Evolutionary conservation across 2,113 vertebrate species (phyloP), one percentile per base, ranked within the genome.

Genomic region (Campylomormyrus tamandua): DNA sequence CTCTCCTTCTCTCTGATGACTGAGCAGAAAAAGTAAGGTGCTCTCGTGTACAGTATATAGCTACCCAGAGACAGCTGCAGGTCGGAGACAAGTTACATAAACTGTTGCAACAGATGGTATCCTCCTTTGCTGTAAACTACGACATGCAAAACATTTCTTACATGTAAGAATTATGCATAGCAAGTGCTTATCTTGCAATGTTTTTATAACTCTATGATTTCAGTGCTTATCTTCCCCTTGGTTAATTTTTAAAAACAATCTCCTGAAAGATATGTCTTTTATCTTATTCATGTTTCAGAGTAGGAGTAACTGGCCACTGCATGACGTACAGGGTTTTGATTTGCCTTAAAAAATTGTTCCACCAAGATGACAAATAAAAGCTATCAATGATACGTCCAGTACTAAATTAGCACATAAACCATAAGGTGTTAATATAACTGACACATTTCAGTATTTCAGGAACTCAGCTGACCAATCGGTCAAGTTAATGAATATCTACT

Each of bases 141-240:
- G 15, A 77, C 74, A 19, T 39, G 35, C n/a, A 35, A 77, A 77
- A 35, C 35, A 42, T 77, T 42, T 77, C 70, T 77, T 19, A 35
- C 35, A 8, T 39, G 19, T 5, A 77, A 77, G 2, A 6, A 31
- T 42, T 42, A 17, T 8, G 13, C 31, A 8, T 19, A 42, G 74
- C 15, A 80, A 39, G 35, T 39, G 1, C n/a, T 80, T 42, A 80
- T 80, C 3, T 19, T 27, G 4, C 35, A 80, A 1, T 80, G 74
- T 39, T 80, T 39, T 77, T 42, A 80, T 80, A 39, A 42, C 17
- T 80, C 31, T 70, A 66, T 66, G 62, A 70, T 13, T 31, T 31
- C n/a, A 70, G 62, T 90, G 92, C 92, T 90, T 91, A 93, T 83
- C 42, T 84, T 84, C 83, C 39, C 3, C 42, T 24, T 8, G 5